A percentile compares a stretch with the other conserved stretches of the same genome.
Evolutionary conservation across 2,888 invertebrate species (phyloP).

Genomic region (Congeria kusceri): DNA sequence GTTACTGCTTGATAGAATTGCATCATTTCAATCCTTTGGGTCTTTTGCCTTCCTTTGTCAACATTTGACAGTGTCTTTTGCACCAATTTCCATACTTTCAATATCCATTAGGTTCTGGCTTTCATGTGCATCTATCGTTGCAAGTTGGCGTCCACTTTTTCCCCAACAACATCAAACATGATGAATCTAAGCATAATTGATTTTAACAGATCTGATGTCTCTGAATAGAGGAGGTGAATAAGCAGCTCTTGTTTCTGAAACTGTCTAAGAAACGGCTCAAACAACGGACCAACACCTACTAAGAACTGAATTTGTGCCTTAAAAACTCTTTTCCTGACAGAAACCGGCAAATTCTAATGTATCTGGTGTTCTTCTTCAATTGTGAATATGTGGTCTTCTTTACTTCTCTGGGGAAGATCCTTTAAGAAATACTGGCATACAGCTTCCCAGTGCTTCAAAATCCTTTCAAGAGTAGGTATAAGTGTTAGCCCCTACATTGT

Average conservation of each 20-base stretch:
- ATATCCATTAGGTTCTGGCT: slow-evolving; percentile 11
- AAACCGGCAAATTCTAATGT: slow-evolving; percentile 49
- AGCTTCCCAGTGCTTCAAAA: slow-evolving; percentile 49
- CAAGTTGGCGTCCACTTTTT: not conserved
- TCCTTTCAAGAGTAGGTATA: slow-evolving; percentile 44
- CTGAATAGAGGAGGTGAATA: slow-evolving; percentile 48
- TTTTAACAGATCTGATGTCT: slow-evolving; percentile 44
- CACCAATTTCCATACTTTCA: slow-evolving; percentile 24
- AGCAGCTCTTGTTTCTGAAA: slow-evolving; percentile 56
- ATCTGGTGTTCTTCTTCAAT: slow-evolving; percentile 40
- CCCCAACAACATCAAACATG: slow-evolving; percentile 10
- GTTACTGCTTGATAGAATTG: slow-evolving; percentile 30
- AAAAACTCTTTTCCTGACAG: slow-evolving; percentile 31
- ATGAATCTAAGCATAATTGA: slow-evolving; percentile 51
- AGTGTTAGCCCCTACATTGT: slow-evolving; percentile 59
- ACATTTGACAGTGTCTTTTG: slow-evolving; percentile 17
- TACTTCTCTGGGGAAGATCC: slow-evolving; percentile 37
- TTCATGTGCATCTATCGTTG: slow-evolving; percentile 2
- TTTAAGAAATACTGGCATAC: slow-evolving; percentile 40
- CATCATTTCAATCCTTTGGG: not conserved
- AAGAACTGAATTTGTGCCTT: slow-evolving; percentile 53
- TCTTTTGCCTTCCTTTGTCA: slow-evolving; percentile 16
- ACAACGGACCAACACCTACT: slow-evolving; percentile 36
- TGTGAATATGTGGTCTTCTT: slow-evolving; percentile 32
- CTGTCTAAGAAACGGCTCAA: slow-evolving; percentile 44